Evolutionary conservation across 2,113 vertebrate genomes (phyloP).

Genomic region (Apodemus speciosus): DNA sequence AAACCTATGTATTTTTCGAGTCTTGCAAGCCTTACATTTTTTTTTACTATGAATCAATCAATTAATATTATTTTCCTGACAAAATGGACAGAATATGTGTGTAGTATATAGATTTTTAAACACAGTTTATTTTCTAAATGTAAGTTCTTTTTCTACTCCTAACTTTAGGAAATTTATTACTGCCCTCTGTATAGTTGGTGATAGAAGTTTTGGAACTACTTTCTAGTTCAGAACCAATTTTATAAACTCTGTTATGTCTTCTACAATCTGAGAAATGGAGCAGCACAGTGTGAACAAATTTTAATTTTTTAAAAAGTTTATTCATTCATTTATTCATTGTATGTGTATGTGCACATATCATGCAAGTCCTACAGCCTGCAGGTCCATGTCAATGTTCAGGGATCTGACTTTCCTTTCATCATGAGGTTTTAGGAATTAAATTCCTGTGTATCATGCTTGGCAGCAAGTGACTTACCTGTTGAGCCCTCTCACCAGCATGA

Average conservation of each 20-base stretch:
- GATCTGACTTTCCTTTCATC: no score
- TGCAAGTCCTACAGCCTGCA: neutral
- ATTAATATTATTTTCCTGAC: slow-evolving; percentile 58
- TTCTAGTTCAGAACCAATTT: slow-evolving; percentile 53
- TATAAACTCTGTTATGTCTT: slow-evolving; percentile 28
- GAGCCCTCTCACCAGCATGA: neutral
- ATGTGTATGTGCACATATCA: neutral
- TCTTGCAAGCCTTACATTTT: slow-evolving; percentile 64
- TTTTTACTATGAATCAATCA: neutral
- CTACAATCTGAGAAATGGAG: slow-evolving; percentile 40
- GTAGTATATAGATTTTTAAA: slow-evolving; percentile 30
- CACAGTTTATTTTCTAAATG: neutral
- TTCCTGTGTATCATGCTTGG: neutral
- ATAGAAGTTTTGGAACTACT: slow-evolving; percentile 20
- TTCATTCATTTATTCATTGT: neutral
- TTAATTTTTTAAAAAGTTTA: neutral
- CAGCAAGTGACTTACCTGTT: no score
- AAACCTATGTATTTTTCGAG: slow-evolving; percentile 59
- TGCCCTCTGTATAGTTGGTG: slow-evolving; percentile 33
- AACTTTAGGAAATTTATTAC: slow-evolving; percentile 23
- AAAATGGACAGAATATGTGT: neutral
- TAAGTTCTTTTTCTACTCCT: slow-evolving; percentile 23
- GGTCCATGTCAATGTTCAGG: neutral
- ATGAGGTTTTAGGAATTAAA: neutral
- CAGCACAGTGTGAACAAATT: neutral